Conservation (phyloP, 1,140 invertebrate genomes). For the Drosophila nigrodunni region DNA sequence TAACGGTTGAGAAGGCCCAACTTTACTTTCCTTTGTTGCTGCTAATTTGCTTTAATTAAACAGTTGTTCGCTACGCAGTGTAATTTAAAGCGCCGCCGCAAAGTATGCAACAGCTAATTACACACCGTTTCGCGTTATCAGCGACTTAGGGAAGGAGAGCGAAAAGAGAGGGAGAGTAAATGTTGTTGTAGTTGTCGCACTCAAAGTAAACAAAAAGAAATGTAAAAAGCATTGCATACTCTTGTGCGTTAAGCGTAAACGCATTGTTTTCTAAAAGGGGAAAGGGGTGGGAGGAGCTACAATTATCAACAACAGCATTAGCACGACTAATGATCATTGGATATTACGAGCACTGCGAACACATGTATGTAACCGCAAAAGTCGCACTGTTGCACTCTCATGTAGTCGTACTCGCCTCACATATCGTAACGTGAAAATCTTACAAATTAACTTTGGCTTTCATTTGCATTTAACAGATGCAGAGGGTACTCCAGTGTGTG, state of each 20-base stretch:
- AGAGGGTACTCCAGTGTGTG: conserved; percentile 8
- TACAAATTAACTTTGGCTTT: conserved; percentile 82
- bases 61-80: neutral
- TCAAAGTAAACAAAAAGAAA: neutral
- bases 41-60: neutral
- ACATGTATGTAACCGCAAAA: conserved; percentile 29
- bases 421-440: conserved; percentile 70
- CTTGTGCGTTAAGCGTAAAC: neutral
- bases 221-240: conserved; percentile 8
- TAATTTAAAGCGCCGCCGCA: neutral
- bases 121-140: neutral
- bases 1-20: too few relatives aligned
- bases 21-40: too few relatives aligned
- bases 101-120: conserved; percentile 29
- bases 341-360: conserved; percentile 1
- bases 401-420: conserved; percentile 24
- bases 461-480: conserved; percentile 75
- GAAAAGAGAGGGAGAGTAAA: neutral
- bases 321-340: conserved; percentile 52
- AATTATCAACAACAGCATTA: conserved; percentile 32
- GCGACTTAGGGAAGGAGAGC: neutral
- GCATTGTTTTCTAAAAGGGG: neutral
- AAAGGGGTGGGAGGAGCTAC: neutral
- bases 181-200: too few relatives aligned
- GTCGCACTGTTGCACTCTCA: conserved; percentile 10